phyloP scores from a whole-genome alignment of 1,140 invertebrate species.

The Melipona quadrifasciata region DNA sequence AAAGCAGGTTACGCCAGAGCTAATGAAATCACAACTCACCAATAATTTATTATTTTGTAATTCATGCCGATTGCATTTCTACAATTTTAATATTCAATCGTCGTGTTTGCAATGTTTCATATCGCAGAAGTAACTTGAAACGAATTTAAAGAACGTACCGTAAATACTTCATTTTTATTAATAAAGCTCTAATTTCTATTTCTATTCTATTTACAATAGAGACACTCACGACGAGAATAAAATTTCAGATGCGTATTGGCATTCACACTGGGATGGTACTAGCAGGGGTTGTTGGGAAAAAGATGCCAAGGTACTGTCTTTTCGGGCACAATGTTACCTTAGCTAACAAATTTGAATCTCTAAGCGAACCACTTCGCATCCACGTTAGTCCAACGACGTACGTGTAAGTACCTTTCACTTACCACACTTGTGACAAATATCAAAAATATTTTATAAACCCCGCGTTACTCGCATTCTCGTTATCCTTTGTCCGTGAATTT shows the following conservation, averaged over 20 bases:
- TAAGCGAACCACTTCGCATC: slow-evolving; percentile 93
- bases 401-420: slow-evolving; percentile 85
- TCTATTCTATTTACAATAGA: background rate
- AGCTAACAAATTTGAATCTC: slow-evolving; percentile 97
- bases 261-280: slow-evolving; percentile 94
- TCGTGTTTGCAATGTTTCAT: background rate
- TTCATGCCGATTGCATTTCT: background rate
- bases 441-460: background rate
- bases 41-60: background rate
- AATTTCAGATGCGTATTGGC: slow-evolving; percentile 94
- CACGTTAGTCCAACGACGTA: slow-evolving; percentile 97
- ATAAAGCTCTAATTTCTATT: background rate
- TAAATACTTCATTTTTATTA: background rate
- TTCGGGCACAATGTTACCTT: slow-evolving; percentile 96
- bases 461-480: background rate
- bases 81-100: background rate
- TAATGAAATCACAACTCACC: background rate
- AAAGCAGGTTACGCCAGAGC: slow-evolving; percentile 21
- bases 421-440: background rate
- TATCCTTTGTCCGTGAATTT: background rate
- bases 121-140: background rate
- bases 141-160: background rate
- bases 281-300: slow-evolving; percentile 94
- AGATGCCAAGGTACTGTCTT: slow-evolving; percentile 95
- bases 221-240: background rate